These are phyloP conservation scores for Ylistrum balloti DNA, from an alignment of 1,140 invertebrate species.

Conservation along the genomic window DNA sequence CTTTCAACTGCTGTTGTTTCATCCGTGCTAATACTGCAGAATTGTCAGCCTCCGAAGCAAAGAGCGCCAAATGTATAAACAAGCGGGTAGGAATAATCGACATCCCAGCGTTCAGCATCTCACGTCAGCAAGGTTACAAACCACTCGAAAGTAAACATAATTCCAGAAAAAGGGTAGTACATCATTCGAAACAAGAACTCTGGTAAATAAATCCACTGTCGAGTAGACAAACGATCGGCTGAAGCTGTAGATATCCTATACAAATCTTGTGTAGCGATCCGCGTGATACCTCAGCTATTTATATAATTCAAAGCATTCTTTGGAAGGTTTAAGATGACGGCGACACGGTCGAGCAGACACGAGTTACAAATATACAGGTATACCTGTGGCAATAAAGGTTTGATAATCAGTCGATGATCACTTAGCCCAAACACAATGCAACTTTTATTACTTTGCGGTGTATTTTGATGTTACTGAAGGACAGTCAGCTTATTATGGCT, in stretches of 20 bases:
- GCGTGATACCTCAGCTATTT: neutral
- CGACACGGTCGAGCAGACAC: neutral
- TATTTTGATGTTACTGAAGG: neutral
- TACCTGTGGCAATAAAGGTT: neutral
- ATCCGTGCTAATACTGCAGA: neutral
- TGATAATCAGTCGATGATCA: conserved; percentile 3
- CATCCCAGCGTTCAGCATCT: neutral
- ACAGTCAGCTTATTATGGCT: neutral
- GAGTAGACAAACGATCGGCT: neutral
- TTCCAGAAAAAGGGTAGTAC: neutral
- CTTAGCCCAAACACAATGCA: neutral
- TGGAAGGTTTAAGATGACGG: neutral
- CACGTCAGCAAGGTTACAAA: neutral
- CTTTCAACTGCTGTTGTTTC: too few species aligned
- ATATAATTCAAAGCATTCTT: conserved; percentile 18
- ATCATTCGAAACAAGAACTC: neutral
- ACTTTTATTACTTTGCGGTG: neutral
- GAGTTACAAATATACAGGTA: neutral
- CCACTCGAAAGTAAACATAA: neutral
- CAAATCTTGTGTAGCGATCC: neutral
- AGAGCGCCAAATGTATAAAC: neutral
- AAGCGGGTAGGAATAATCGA: neutral
- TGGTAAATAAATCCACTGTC: neutral
- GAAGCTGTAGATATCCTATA: neutral
- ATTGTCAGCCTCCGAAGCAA: neutral